A percentile compares a stretch with the other conserved stretches of the same genome.
phyloP scores from a whole-genome alignment of 2,797 vertebrate genomes.

The Semotilus atromaculatus region DNA sequence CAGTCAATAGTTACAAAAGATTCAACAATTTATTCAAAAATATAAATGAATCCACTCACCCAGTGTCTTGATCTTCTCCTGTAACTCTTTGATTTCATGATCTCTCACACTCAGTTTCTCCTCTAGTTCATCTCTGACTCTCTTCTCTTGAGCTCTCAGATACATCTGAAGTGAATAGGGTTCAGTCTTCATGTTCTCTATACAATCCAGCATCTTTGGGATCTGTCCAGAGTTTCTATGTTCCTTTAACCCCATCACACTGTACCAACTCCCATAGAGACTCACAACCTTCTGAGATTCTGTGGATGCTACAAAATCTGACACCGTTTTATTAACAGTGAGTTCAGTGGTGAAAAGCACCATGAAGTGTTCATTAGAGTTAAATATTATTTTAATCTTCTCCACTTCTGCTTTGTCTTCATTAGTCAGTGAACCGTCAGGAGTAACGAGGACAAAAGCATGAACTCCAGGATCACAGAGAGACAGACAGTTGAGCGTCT shows the following conservation, averaged over 20 bases:
- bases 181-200: fast-evolving
- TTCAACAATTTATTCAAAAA: neutral
- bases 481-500: neutral
- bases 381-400: neutral
- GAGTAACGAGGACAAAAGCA: neutral
- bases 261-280: neutral
- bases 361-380: neutral
- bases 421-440: neutral
- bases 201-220: fast-evolving
- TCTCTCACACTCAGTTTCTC: neutral
- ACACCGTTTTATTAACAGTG: neutral
- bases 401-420: neutral
- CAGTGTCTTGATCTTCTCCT: neutral
- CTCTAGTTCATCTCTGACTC: neutral
- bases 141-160: neutral
- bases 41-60: neutral
- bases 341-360: neutral
- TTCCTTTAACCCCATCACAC: neutral
- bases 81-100: neutral
- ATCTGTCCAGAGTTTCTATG: fast-evolving
- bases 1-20: no score
- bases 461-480: conserved; percentile 10
- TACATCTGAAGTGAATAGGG: neutral
- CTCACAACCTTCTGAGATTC: fast-evolving
- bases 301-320: fast-evolving